A percentile compares a stretch with the other conserved stretches of the same genome.
Conservation (phyloP, 1,140 invertebrate species). For the Acromyrmex echinatior region DNA sequence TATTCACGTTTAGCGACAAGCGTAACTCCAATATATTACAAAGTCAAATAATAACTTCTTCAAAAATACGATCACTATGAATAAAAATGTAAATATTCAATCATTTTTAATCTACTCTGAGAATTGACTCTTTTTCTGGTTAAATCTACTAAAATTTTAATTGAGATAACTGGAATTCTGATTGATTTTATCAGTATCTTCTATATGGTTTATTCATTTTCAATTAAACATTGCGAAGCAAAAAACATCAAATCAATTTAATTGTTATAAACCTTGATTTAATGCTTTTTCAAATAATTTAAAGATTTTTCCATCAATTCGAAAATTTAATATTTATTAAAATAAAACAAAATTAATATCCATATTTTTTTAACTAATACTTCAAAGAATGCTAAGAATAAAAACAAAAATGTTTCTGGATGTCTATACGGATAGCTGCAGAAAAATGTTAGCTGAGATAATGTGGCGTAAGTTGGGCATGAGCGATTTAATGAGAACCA, state of each 20-base stretch:
- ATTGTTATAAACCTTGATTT: too few relatives aligned
- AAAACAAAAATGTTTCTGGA: not conserved
- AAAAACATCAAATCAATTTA: too few relatives aligned
- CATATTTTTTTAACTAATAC: not conserved
- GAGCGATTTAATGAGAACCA: slow-evolving; percentile 46
- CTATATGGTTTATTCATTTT: too few relatives aligned
- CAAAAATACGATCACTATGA: not conserved
- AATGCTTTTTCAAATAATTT: not conserved
- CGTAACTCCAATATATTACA: slow-evolving; percentile 2
- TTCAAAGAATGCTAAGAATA: not conserved
- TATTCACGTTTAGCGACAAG: slow-evolving; percentile 32
- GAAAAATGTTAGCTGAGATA: not conserved
- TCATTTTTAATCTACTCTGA: not conserved
- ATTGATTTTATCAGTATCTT: too few relatives aligned
- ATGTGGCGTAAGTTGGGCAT: not conserved
- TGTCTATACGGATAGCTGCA: not conserved
- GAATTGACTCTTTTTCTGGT: too few relatives aligned
- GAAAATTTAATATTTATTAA: not conserved
- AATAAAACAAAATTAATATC: slow-evolving; percentile 2
- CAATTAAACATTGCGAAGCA: too few relatives aligned
- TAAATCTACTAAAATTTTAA: too few relatives aligned
- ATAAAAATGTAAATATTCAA: not conserved
- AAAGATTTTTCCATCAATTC: not conserved
- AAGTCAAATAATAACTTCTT: slow-evolving; percentile 12
- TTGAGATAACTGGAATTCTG: too few relatives aligned